phyloP scores from a whole-genome alignment of 2,888 invertebrate genomes.

The Sympetrum striolatum region DNA sequence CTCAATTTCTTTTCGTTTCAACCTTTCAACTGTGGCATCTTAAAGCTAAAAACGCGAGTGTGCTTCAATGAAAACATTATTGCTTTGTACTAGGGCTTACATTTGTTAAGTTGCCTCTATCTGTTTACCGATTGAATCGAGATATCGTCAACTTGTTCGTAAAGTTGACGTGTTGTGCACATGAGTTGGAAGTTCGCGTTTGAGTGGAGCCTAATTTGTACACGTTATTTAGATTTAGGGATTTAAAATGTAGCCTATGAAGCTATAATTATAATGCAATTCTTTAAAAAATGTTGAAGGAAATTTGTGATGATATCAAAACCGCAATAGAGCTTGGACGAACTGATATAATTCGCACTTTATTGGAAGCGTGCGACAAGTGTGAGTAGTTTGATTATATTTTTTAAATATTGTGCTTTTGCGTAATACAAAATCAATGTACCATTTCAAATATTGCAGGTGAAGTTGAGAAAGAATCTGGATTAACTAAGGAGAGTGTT shows the following conservation, averaged over 20 bases:
- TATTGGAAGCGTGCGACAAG: conserved; percentile 64
- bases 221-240: not conserved
- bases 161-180: not conserved
- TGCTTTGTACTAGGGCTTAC: not conserved
- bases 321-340: conserved; percentile 65
- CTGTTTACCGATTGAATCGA: not conserved
- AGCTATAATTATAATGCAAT: not conserved
- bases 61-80: no score
- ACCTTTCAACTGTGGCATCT: no score
- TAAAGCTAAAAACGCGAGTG: no score
- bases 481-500: conserved; percentile 60
- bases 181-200: not conserved
- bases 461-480: conserved; percentile 56
- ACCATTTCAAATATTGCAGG: conserved; percentile 52
- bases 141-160: not conserved
- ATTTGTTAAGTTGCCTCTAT: not conserved
- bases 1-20: no score
- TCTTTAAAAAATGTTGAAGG: conserved; percentile 53
- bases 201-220: not conserved
- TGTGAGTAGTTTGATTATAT: not conserved
- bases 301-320: conserved; percentile 62
- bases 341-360: conserved; percentile 65
- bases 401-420: not conserved
- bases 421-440: not conserved
- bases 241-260: not conserved